Evolutionary conservation across 2,797 vertebrate genomes (phyloP).

Genomic region (Crocidura indochinensis): DNA sequence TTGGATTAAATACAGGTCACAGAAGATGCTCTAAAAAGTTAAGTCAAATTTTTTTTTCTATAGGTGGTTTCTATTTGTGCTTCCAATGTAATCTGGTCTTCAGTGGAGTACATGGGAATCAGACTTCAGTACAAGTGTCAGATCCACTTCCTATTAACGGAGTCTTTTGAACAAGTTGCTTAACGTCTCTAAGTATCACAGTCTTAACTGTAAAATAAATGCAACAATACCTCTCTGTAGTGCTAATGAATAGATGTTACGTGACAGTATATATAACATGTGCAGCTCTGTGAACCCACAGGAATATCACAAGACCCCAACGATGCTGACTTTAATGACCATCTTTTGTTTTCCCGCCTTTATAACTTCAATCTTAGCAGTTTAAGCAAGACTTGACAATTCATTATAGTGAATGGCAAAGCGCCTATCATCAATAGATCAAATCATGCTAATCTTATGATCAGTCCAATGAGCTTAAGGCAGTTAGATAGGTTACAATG

Average conservation of each 20-base stretch:
- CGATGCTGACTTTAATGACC: neutral
- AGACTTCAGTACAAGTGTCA: neutral
- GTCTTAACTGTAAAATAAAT: neutral
- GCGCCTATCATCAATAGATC: neutral
- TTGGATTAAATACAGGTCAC: neutral
- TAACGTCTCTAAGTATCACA: neutral
- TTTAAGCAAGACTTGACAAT: neutral
- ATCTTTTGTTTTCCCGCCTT: neutral
- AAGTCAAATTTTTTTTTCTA: neutral
- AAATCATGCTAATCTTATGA: neutral
- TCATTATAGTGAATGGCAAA: neutral
- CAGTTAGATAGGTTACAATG: neutral
- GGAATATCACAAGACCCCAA: neutral
- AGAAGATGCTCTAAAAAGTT: neutral
- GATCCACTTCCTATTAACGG: neutral
- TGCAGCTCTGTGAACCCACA: neutral
- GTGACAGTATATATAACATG: neutral
- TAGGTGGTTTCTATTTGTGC: neutral
- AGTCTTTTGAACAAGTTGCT: neutral
- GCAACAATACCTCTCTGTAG: neutral
- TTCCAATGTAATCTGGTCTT: neutral
- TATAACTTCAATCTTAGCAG: neutral
- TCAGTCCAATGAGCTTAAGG: neutral
- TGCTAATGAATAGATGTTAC: neutral
- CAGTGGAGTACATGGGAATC: neutral